These are phyloP conservation scores for Drosophila ironensis DNA, from an alignment of 1,140 invertebrate species.

Conservation along the genomic window DNA sequence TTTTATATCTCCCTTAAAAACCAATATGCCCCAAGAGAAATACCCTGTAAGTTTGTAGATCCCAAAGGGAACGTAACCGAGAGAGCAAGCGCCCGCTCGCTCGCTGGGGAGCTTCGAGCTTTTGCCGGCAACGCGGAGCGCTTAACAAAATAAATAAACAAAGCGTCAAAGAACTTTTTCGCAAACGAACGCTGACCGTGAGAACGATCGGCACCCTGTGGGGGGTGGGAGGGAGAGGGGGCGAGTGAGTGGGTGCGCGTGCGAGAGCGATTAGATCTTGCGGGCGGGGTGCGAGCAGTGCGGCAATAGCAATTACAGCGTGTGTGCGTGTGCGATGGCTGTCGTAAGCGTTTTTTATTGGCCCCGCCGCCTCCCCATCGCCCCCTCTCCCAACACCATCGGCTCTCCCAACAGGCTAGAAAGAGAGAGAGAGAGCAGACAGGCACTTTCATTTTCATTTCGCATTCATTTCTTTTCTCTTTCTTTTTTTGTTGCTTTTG, in stretches of 20 bases:
- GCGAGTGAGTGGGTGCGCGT: slow-evolving; percentile 2
- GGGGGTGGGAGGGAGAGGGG: background rate
- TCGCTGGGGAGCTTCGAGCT: slow-evolving; percentile 41
- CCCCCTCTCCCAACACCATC: background rate
- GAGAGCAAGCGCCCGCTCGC: too few relatives aligned
- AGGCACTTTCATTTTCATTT: slow-evolving; percentile 66
- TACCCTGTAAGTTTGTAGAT: background rate
- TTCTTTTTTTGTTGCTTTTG: background rate
- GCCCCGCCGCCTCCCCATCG: background rate
- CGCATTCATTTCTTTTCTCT: slow-evolving; percentile 11
- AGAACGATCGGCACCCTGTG: slow-evolving; percentile 22
- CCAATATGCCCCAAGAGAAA: too few relatives aligned
- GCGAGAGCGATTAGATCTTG: slow-evolving; percentile 28
- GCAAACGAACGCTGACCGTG: slow-evolving; percentile 55
- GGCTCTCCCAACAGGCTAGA: too few relatives aligned
- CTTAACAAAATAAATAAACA: slow-evolving; percentile 79
- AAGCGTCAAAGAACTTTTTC: slow-evolving; percentile 79
- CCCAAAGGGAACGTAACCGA: background rate
- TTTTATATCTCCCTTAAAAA: too few relatives aligned
- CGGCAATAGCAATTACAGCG: slow-evolving; percentile 70
- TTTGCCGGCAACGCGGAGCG: slow-evolving; percentile 36
- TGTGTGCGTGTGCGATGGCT: slow-evolving; percentile 39
- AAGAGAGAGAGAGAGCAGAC: too few relatives aligned
- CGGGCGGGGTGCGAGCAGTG: slow-evolving; percentile 17
- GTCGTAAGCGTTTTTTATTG: slow-evolving; percentile 75